These are phyloP conservation scores for Adelges cooleyi DNA, from an alignment of 1,140 invertebrate genomes.

Conservation along the genomic window DNA sequence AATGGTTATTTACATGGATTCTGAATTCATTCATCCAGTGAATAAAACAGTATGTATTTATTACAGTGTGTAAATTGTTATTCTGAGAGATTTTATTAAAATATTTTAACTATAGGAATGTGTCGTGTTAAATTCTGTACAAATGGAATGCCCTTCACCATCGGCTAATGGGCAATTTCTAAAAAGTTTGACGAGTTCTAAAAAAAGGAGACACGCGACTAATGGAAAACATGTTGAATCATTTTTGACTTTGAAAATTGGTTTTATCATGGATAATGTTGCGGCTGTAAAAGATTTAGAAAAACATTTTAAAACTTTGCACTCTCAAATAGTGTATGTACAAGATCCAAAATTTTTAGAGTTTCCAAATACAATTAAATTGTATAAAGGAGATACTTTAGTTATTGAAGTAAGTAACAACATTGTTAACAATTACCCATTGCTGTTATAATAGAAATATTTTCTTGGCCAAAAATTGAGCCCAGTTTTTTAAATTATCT, in stretches of 20 bases:
- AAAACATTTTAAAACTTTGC: slow-evolving; percentile 67
- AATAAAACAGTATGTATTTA: slow-evolving; percentile 54
- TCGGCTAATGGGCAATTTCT: slow-evolving; percentile 51
- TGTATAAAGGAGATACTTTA: slow-evolving; percentile 86
- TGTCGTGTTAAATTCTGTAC: slow-evolving; percentile 69
- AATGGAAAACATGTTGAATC: slow-evolving; percentile 29
- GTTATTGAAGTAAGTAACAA: slow-evolving; percentile 64
- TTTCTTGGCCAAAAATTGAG: too few species aligned
- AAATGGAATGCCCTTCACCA: slow-evolving; percentile 92
- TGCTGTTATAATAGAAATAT: too few species aligned
- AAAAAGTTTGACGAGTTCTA: slow-evolving; percentile 14
- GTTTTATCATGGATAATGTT: slow-evolving; percentile 94
- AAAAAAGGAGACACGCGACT: slow-evolving; percentile 33
- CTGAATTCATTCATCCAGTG: slow-evolving; percentile 50
- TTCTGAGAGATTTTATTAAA: not conserved
- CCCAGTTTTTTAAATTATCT: too few species aligned
- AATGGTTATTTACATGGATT: slow-evolving; percentile 67
- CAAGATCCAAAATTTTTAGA: slow-evolving; percentile 84
- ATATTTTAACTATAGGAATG: slow-evolving; percentile 45
- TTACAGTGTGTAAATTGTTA: not conserved
- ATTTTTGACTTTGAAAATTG: slow-evolving; percentile 47
- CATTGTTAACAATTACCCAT: not conserved
- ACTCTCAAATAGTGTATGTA: slow-evolving; percentile 72
- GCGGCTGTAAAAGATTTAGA: slow-evolving; percentile 74
- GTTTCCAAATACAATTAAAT: slow-evolving; percentile 73